Evolutionary conservation across 1,140 invertebrate genomes (phyloP), one percentile per base, ranked within the genome.

Genomic region (Plodia interpunctella): DNA sequence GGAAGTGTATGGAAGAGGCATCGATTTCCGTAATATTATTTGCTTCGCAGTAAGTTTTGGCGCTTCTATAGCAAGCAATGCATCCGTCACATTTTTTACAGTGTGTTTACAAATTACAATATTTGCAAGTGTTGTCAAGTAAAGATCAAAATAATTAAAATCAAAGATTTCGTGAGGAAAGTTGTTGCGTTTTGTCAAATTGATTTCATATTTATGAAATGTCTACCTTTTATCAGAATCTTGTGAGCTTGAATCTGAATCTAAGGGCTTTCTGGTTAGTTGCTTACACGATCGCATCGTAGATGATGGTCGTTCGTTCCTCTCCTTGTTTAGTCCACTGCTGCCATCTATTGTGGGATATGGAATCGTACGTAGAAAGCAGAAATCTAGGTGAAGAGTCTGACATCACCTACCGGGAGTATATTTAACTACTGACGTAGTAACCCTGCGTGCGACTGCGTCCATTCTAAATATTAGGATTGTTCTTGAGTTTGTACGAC

Each of bases 341-440:
- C 74, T 74, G 85, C 85, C 83, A 88, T 84, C 83, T 88, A 79
- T 81, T 74, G 72, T 65, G 70, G 67, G 70, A 63, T 70, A 80
- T 76, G 69, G 75, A 80, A 84, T 75, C 74, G 63, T 69, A 65
- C 60, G 63, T 63, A 72, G 71, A 76, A 84, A 79, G 68, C 70
- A 69, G 74, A 83, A 84, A 88, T 87, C 77, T 88, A 86, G 86
- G 81, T 88, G 83, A 88, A 86, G 75, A 78, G 74, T 87, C 86
- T 88, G 84, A 88, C 83, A 87, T 88, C 83, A 88, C 73, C 86
- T 78, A 78, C 65, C 69, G 63, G 62, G 74, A 81, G 83, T 88
- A 88, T 86, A 86, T 79, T 87, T 88, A 88, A 87, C 83, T 85
- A 70, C 68, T 83, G 82, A 86, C 82, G 84, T 86, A 79, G 68